A percentile compares a stretch with the other conserved stretches of the same genome.
These are phyloP conservation scores for Theodoxus fluviatilis DNA, from an alignment of 2,888 invertebrate species.

Conservation along the genomic window DNA sequence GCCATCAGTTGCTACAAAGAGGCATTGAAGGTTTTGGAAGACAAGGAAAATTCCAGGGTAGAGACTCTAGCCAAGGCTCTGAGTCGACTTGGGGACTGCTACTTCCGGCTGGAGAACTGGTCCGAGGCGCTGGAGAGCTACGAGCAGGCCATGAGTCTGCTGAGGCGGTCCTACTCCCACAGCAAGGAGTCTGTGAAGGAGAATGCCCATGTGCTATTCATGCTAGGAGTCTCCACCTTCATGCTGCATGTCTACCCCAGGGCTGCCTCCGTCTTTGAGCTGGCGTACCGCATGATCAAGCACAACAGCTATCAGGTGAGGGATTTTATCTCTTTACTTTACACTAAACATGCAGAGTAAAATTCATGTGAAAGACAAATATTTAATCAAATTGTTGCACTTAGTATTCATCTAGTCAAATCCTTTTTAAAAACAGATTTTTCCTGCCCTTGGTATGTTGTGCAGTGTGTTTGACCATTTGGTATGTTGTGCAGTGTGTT, in stretches of 20 bases:
- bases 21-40: slow-evolving; percentile 53
- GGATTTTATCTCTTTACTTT: too few relatives aligned
- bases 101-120: slow-evolving; percentile 60
- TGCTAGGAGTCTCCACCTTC: slow-evolving; percentile 62
- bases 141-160: slow-evolving; percentile 58
- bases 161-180: slow-evolving; percentile 45
- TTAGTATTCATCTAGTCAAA: too few relatives aligned
- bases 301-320: too few relatives aligned
- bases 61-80: slow-evolving; percentile 54
- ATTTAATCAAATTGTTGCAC: too few relatives aligned
- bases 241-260: slow-evolving; percentile 61
- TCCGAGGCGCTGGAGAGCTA: slow-evolving; percentile 57
- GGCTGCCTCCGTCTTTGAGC: slow-evolving; percentile 61
- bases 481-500: too few relatives aligned
- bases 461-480: too few relatives aligned
- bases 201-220: slow-evolving; percentile 62
- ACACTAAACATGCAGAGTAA: too few relatives aligned
- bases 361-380: too few relatives aligned
- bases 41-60: slow-evolving; percentile 45
- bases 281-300: slow-evolving; percentile 59
- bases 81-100: slow-evolving; percentile 61
- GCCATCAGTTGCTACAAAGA: slow-evolving; percentile 60
- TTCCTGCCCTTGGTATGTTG: too few relatives aligned
- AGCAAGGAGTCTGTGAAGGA: slow-evolving; percentile 54
- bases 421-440: too few relatives aligned